Conservation (phyloP, 1,140 invertebrate species). For the Cyclargus thomasi region DNA sequence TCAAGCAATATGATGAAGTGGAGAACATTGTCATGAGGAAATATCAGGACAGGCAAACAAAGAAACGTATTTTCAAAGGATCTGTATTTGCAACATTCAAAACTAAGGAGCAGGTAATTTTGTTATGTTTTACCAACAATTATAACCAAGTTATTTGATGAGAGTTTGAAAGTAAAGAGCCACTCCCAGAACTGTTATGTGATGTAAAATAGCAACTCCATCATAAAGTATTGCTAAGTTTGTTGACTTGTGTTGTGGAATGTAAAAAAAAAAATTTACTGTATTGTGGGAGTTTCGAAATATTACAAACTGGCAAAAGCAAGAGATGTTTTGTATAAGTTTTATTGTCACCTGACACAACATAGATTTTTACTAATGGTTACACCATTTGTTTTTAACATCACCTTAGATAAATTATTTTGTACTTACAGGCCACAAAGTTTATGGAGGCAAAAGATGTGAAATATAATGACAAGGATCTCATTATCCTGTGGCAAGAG, state of each 20-base stretch:
- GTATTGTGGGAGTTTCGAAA: too few species aligned
- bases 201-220: too few species aligned
- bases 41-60: slow-evolving; percentile 80
- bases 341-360: too few species aligned
- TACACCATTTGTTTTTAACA: too few species aligned
- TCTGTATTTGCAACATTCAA: slow-evolving; percentile 92
- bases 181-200: too few species aligned
- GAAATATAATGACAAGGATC: slow-evolving; percentile 83
- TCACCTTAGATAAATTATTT: too few species aligned
- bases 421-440: slow-evolving; percentile 52
- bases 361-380: too few species aligned
- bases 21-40: slow-evolving; percentile 87
- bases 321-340: too few species aligned
- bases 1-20: slow-evolving; percentile 81
- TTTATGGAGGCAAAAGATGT: slow-evolving; percentile 79
- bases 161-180: neutral
- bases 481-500: slow-evolving; percentile 83
- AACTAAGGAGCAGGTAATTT: slow-evolving; percentile 78
- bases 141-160: neutral
- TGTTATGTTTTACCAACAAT: neutral
- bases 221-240: too few species aligned
- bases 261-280: too few species aligned
- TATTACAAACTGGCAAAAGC: too few species aligned
- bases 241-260: too few species aligned
- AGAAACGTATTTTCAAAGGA: slow-evolving; percentile 87